Conservation (phyloP, 2,888 invertebrate genomes). For the Brachypterus glaber region DNA sequence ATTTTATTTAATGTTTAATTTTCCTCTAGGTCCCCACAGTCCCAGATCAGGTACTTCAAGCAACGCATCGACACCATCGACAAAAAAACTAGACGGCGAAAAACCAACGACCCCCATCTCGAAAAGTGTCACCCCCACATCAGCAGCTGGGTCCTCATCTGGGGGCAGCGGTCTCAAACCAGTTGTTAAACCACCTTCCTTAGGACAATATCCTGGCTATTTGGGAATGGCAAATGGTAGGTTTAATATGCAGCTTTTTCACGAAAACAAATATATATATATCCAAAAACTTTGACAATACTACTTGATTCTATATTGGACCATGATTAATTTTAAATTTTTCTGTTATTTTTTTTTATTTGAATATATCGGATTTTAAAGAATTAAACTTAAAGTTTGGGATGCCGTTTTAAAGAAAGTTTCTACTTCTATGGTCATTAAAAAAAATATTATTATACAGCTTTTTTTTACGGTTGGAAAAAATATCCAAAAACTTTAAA, state of each 20-base stretch:
- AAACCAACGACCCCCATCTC: slow-evolving; percentile 86
- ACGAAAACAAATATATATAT: slow-evolving; percentile 2
- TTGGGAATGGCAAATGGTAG: slow-evolving; percentile 45
- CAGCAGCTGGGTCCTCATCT: slow-evolving; percentile 44
- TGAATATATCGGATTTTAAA: too few species aligned
- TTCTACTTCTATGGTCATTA: too few species aligned
- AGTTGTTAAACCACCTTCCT: slow-evolving; percentile 44
- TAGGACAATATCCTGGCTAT: slow-evolving; percentile 55
- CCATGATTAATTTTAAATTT: too few species aligned
- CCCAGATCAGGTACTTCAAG: slow-evolving; percentile 79
- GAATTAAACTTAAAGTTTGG: too few species aligned
- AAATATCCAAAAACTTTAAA: neutral
- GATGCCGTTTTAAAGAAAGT: too few species aligned
- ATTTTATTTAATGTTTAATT: neutral
- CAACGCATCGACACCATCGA: slow-evolving; percentile 83
- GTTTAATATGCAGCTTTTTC: too few species aligned
- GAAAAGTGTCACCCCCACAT: slow-evolving; percentile 81
- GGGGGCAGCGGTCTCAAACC: slow-evolving; percentile 48
- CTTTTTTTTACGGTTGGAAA: too few species aligned
- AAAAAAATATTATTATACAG: too few species aligned
- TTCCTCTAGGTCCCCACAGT: slow-evolving; percentile 51
- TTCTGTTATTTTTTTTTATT: too few species aligned
- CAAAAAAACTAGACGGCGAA: slow-evolving; percentile 73
- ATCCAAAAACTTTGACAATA: neutral
- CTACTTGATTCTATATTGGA: neutral